Percentiles rank a stretch among this genome's conserved stretches.
Evolutionary conservation across 53 echinoderm and acorn worm genomes (phyloP).

Genomic region (Astropecten irregularis): DNA sequence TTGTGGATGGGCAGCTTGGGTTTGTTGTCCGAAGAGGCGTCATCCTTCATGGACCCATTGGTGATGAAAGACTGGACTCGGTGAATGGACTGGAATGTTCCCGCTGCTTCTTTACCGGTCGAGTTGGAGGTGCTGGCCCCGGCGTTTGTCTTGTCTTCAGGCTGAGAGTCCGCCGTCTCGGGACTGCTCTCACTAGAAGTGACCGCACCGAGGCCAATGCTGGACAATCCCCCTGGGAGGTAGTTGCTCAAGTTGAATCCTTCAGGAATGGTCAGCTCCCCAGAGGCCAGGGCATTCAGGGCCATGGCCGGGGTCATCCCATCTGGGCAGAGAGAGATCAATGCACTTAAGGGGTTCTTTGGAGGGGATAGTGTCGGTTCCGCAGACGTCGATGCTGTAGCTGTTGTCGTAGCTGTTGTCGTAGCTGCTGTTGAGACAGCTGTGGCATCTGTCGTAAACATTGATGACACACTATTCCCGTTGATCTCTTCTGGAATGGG

Average conservation of each 20-base stretch:
- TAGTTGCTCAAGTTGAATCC: not conserved
- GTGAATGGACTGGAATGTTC: constrained; percentile 63
- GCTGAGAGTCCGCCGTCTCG: not conserved
- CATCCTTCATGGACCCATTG: constrained; percentile 71
- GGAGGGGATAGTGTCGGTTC: not conserved
- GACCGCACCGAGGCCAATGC: not conserved
- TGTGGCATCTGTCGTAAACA: not conserved
- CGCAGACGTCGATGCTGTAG: not conserved
- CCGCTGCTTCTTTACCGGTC: not conserved
- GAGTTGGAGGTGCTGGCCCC: not conserved
- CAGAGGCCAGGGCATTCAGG: constrained; percentile 9
- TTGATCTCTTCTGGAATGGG: constrained; percentile 17
- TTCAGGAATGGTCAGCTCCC: constrained; percentile 14
- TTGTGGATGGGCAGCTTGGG: constrained; percentile 79
- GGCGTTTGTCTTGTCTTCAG: not conserved
- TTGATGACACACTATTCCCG: not conserved
- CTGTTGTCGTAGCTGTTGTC: not conserved
- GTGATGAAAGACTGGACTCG: constrained; percentile 85
- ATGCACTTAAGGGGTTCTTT: not conserved
- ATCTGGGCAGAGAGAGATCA: constrained; percentile 20
- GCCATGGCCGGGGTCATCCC: constrained; percentile 36
- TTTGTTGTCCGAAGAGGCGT: not conserved
- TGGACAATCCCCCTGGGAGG: constrained; percentile 8
- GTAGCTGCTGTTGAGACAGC: not conserved
- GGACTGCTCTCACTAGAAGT: not conserved